Evolutionary conservation across 2,888 invertebrate species (phyloP).

Genomic region (Cephus spinipes): DNA sequence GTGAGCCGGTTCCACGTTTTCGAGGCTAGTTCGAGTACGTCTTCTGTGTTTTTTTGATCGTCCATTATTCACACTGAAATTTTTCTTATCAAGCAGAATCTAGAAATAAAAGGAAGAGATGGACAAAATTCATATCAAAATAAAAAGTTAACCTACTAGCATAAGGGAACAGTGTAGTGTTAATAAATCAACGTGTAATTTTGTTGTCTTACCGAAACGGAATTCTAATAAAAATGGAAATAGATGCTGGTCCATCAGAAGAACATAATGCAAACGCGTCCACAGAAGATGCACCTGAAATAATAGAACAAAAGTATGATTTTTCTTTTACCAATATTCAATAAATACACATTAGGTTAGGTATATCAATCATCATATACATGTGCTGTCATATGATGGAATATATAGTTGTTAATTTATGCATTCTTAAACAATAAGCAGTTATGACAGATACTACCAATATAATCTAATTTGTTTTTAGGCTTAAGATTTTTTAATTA

Average conservation of each 20-base stretch:
- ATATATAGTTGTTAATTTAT: background rate
- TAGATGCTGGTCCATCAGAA: constrained; percentile 29
- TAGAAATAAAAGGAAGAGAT: background rate
- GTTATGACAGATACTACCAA: background rate
- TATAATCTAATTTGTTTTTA: background rate
- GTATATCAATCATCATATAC: background rate
- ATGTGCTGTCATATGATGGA: background rate
- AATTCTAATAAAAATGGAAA: constrained; percentile 21
- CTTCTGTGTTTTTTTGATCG: constrained; percentile 36
- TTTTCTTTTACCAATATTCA: background rate
- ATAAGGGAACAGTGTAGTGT: background rate
- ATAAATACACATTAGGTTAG: background rate
- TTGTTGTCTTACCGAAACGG: background rate
- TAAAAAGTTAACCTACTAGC: background rate
- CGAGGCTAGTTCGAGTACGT: constrained; percentile 47
- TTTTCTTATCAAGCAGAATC: constrained; percentile 6
- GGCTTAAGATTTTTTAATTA: background rate
- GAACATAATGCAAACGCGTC: constrained; percentile 26
- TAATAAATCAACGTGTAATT: background rate
- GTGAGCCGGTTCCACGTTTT: constrained; percentile 53
- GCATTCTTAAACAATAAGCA: background rate
- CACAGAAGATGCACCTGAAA: constrained; percentile 33
- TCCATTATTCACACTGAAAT: constrained; percentile 31
- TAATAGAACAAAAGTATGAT: constrained; percentile 48
- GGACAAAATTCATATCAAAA: background rate